Conservation (phyloP, 2,113 vertebrate genomes). For the Leiothrix lutea region DNA sequence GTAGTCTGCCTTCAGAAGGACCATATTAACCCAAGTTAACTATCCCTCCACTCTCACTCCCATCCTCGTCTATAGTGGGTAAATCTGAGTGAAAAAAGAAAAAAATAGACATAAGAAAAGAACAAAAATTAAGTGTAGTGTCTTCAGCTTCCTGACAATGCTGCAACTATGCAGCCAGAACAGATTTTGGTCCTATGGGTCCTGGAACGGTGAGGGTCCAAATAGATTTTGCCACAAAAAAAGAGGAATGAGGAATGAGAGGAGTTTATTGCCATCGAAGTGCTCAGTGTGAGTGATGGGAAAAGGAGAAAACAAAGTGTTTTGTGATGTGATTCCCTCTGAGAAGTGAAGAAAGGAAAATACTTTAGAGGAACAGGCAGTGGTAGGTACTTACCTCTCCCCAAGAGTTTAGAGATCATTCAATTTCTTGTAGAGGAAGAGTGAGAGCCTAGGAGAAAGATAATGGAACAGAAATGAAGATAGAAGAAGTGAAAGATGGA, state of each 20-base stretch:
- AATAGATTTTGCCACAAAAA: background rate
- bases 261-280: background rate
- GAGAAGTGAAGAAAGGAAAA: background rate
- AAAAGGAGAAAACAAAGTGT: background rate
- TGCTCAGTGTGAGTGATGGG: background rate
- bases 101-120: background rate
- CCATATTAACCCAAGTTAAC: background rate
- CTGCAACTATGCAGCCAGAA: background rate
- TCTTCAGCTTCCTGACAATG: background rate
- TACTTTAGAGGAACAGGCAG: background rate
- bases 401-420: background rate
- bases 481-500: background rate
- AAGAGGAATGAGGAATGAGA: background rate
- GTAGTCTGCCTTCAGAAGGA: background rate
- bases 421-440: background rate
- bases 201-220: background rate
- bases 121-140: background rate
- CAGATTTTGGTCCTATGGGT: background rate
- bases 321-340: background rate
- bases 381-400: background rate
- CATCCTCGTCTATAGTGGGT: background rate
- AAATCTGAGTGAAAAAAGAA: background rate
- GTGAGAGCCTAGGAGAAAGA: background rate
- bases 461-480: background rate
- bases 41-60: background rate